These are phyloP conservation scores for Haliclystus octoradiatus DNA, from an alignment of 30 jellyfish, hydroid and myxozoan genomes.

Conservation along the genomic window DNA sequence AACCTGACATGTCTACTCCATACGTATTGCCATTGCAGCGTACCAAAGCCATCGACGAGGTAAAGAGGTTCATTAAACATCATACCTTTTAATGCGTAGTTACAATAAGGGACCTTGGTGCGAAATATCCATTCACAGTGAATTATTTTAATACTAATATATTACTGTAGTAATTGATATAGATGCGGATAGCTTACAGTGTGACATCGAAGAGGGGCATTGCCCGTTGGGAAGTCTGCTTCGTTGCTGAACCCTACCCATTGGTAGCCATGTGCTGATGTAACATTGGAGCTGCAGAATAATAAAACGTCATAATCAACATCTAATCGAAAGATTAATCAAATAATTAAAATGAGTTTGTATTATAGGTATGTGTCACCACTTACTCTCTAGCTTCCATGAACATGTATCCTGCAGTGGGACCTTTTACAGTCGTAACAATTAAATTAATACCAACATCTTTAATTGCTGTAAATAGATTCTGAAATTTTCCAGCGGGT, in stretches of 20 bases:
- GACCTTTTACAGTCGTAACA: conserved; percentile 54
- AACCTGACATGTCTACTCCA: conserved; percentile 41
- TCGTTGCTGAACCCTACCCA: conserved; percentile 88
- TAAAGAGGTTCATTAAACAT: conserved; percentile 36
- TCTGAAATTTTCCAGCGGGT: conserved; percentile 47
- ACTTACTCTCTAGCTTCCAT: conserved; percentile 67
- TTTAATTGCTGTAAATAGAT: conserved; percentile 26
- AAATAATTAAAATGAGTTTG: too few species aligned
- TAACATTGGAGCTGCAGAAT: conserved; percentile 42
- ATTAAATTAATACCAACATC: conserved; percentile 46
- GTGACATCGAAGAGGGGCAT: conserved; percentile 75
- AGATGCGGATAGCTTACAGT: conserved; percentile 1
- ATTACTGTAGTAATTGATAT: too few species aligned
- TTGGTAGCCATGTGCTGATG: conserved; percentile 68
- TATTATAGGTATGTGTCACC: too few species aligned
- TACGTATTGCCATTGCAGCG: conserved; percentile 43
- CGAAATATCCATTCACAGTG: background rate
- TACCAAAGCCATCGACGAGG: conserved; percentile 56
- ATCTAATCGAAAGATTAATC: background rate
- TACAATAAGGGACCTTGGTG: conserved; percentile 41
- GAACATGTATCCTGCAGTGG: conserved; percentile 46
- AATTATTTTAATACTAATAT: background rate
- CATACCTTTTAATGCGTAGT: conserved; percentile 70
- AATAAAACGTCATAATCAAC: background rate
- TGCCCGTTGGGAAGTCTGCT: conserved; percentile 66